Evolutionary conservation across 2,113 vertebrate genomes (phyloP).

Genomic region (Psettodes erumei): DNA sequence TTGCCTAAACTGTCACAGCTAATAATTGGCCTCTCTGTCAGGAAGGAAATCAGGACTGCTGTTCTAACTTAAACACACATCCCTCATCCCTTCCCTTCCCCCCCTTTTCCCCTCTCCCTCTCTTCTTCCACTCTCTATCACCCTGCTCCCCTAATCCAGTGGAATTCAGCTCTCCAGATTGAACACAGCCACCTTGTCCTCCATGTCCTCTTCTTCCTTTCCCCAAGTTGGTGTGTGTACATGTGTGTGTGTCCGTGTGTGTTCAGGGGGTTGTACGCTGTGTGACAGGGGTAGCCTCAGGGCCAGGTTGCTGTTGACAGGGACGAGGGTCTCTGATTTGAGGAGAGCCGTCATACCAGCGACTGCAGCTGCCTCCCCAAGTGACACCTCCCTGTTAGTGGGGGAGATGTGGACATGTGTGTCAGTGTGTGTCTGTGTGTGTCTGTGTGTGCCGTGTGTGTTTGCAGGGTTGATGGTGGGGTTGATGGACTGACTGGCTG

Average conservation of each 20-base stretch:
- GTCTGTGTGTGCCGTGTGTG: conserved; percentile 46
- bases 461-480: conserved; percentile 55
- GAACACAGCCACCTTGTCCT: conserved; percentile 45
- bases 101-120: not conserved
- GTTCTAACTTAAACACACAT: conserved; percentile 72
- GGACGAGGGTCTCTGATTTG: conserved; percentile 94
- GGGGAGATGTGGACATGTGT: conserved; percentile 66
- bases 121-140: conserved; percentile 41
- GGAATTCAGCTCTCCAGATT: conserved; percentile 61
- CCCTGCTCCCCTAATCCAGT: conserved; percentile 40
- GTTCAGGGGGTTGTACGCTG: conserved; percentile 41
- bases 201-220: conserved; percentile 40
- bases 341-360: conserved; percentile 93
- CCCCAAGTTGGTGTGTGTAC: conserved; percentile 15
- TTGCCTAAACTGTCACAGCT: conserved; percentile 77
- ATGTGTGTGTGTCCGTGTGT: conserved; percentile 21
- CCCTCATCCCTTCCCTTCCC: conserved; percentile 43
- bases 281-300: conserved; percentile 81
- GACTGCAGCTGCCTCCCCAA: conserved; percentile 95
- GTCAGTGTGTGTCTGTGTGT: conserved; percentile 29
- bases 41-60: conserved; percentile 68
- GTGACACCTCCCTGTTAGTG: conserved; percentile 94
- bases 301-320: conserved; percentile 90
- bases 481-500: conserved; percentile 84
- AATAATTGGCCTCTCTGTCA: conserved; percentile 81